Evolutionary conservation across 92 coral and sea anemone species (phyloP).

Genomic region (Epizoanthus scotinus): DNA sequence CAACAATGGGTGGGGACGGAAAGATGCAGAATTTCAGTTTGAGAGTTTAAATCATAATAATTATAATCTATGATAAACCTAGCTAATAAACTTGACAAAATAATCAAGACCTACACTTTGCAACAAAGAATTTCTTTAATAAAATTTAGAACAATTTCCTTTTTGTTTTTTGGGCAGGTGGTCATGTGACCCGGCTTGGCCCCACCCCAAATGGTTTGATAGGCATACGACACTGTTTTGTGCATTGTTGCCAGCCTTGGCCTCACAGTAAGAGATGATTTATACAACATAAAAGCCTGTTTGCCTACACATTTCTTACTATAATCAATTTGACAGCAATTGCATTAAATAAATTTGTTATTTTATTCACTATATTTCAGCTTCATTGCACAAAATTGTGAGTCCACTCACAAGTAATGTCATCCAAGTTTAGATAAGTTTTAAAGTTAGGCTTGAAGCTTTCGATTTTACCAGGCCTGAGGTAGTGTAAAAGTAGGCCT

Average conservation of each 20-base stretch:
- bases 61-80: neutral
- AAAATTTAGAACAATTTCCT: neutral
- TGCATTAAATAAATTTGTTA: too few relatives aligned
- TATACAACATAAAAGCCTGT: neutral
- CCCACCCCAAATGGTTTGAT: constrained; percentile 43
- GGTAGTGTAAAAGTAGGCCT: too few relatives aligned
- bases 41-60: neutral
- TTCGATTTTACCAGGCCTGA: too few relatives aligned
- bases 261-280: neutral
- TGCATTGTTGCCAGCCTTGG: neutral
- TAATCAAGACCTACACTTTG: neutral
- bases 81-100: neutral
- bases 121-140: neutral
- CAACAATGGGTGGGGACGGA: constrained; percentile 35
- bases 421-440: too few relatives aligned
- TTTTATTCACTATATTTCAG: too few relatives aligned
- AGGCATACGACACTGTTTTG: neutral
- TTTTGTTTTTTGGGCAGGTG: constrained; percentile 1
- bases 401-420: too few relatives aligned
- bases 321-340: too few relatives aligned
- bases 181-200: constrained; percentile 38
- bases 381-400: too few relatives aligned
- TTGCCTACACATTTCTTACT: too few relatives aligned
- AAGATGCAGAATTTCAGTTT: constrained; percentile 23
- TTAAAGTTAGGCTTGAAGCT: too few relatives aligned